Base-by-base conservation (phyloP, 2,888 invertebrate species). In the Melikaiella ostensackeni region DNA sequence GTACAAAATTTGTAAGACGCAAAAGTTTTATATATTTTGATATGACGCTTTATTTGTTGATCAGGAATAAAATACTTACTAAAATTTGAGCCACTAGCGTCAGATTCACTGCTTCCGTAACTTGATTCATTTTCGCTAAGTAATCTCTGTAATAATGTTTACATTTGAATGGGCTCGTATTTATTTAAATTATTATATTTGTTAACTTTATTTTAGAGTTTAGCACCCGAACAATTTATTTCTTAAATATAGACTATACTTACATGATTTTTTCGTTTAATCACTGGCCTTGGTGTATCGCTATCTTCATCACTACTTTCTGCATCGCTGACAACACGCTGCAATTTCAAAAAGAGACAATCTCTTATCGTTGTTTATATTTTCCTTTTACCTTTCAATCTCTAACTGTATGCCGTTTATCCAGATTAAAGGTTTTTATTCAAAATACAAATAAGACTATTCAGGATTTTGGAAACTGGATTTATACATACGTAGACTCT, bases 311-410 rank as follows among this genome's bases (percentile, higher is more conserved):
- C 89, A 42, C 86, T 89, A 80, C 91, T 92, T 16, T 90, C 89
- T 33, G 92, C 92, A 63, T 93, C 93, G 83, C 93, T 94, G 81
- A 92, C 92, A 80, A 94, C 90, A 86, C 93, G 93, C 94, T 94
- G 90, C 82, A 55, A 77, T 30, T 74, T 70, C 8, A 75, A 24
- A 38, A 33, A 76, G 78, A 50, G 33, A 50, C 7, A 27, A 42
- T 70, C 42, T 62, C 11, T 55, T 57, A 16, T 55, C 27, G 8
- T 16, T 21, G 24, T 19, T 57, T 33, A 19, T 30, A 59, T 42
- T 66, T 27, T 8, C 42, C 16, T 66, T 38, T 38, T 66, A 66
- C 16, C 21, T 19, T 66, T 38, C 27, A 19, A 38, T 24, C 13
- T 19, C 9, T 42, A 42, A 16, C 0, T 16, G 42, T 42, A 42